These are phyloP conservation scores for Aphodius granarius DNA, from an alignment of 2,888 invertebrate species.

Conservation along the genomic window DNA sequence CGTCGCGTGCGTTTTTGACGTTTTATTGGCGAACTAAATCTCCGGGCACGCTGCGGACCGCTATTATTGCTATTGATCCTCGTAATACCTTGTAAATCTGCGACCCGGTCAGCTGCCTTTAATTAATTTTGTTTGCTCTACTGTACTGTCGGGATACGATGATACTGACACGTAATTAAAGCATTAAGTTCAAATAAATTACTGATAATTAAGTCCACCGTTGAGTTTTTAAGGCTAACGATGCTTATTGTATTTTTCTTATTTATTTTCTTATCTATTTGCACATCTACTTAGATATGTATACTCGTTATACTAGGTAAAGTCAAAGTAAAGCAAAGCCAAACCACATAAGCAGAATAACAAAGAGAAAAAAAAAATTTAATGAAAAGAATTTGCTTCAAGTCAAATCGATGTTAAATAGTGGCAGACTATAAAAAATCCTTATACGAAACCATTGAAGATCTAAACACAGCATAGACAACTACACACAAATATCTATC, in stretches of 20 bases:
- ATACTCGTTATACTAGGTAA: no score
- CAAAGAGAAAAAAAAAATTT: no score
- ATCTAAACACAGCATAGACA: no score
- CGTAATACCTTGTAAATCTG: neutral
- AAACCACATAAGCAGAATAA: no score
- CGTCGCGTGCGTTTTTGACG: slow-evolving; percentile 6
- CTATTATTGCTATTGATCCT: neutral
- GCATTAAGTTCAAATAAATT: neutral
- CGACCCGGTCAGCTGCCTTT: neutral
- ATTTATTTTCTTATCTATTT: no score
- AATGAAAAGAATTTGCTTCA: no score
- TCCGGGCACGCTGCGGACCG: slow-evolving; percentile 4
- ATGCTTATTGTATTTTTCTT: neutral
- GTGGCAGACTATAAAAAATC: no score
- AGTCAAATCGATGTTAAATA: no score
- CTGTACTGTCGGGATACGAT: neutral
- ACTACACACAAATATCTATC: no score
- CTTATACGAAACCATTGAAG: no score
- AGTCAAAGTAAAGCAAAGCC: no score
- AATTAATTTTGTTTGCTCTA: neutral
- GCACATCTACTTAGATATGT: no score
- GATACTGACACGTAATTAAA: neutral
- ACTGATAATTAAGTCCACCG: neutral
- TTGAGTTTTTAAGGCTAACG: neutral
- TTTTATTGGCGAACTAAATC: neutral